phyloP scores from a whole-genome alignment of 2,113 vertebrate species.

The Neotoma lepida region DNA sequence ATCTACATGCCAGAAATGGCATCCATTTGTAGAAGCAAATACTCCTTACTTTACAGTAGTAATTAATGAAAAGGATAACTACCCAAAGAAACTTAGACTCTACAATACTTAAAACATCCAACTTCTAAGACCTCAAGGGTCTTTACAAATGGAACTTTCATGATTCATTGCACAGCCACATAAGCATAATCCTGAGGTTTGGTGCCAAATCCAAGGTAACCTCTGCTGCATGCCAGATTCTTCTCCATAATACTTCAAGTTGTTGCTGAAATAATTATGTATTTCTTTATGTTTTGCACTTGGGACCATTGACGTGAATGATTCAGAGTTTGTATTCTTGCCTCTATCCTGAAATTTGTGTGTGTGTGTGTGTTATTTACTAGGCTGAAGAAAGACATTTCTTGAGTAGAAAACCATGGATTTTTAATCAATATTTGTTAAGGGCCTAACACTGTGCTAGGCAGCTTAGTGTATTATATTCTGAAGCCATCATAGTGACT shows the following conservation, averaged over 20 bases:
- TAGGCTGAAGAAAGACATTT: neutral
- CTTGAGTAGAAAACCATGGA: neutral
- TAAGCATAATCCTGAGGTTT: neutral
- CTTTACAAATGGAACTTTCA: constrained; percentile 15
- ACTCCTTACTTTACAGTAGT: neutral
- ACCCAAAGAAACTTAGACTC: neutral
- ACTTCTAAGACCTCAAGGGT: neutral
- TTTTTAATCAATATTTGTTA: neutral
- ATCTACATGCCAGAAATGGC: neutral
- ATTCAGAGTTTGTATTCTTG: constrained; percentile 10
- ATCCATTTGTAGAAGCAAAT: neutral
- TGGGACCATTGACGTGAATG: neutral
- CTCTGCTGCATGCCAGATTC: neutral
- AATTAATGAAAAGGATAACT: neutral
- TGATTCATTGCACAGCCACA: neutral
- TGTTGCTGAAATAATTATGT: neutral
- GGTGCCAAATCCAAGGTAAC: neutral
- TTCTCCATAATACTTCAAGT: constrained; percentile 17
- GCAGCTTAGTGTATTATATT: neutral
- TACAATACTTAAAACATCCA: constrained; percentile 5
- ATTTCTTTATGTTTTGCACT: neutral
- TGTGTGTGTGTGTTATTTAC: neutral
- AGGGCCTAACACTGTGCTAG: neutral
- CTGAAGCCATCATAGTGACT: neutral
- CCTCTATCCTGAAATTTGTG: neutral